Base-by-base conservation (phyloP, 2,888 invertebrate genomes). In the Esperia sulphurella region DNA sequence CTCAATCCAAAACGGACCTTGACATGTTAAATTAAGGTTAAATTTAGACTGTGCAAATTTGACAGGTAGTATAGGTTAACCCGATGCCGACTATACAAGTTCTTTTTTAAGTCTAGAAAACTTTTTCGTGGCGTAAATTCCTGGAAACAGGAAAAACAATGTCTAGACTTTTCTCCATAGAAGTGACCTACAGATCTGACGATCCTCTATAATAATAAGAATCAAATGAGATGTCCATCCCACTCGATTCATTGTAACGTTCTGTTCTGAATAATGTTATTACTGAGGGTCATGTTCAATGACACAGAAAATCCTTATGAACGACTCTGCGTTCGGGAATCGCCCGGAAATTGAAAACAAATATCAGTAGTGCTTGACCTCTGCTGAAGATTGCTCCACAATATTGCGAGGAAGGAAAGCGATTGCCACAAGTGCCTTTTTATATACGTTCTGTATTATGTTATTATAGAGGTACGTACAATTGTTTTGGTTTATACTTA, bases 221-320 rank as follows among this genome's bases (percentile, higher is more conserved):
- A 46, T 14, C 33, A 8, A 41, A 46, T 41, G 29, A 30, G 21
- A 38, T n/a, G 28, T n/a, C 41, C 33, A 14, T 44, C 44, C 33
- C 41, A 33, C 4, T n/a, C 50, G 46, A 51, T 47, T 47, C 47
- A 50, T 50, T 45, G 60, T 56, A 60, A 59, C 55, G 57, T 51
- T 73, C 64, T 70, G 61, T 55, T 67, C 62, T 63, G 65, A 77
- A 75, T 76, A 75, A 75, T 74, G 63, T 72, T 76, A 74, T 75
- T 68, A 67, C 65, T 52, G 52, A 60, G 70, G 74, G 72, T 71
- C 75, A 71, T 63, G 68, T 65, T 69, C 74, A 75, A 78, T 78
- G 75, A 66, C 48, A 65, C 56, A 68, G 78, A 81, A 80, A 80
- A 79, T 75, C 65, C 66, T 75, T 74, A 75, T 71, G 70, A 71